These are phyloP conservation scores for Orbicella faveolata DNA, from an alignment of 64 coral and sea anemone genomes.

Conservation along the genomic window DNA sequence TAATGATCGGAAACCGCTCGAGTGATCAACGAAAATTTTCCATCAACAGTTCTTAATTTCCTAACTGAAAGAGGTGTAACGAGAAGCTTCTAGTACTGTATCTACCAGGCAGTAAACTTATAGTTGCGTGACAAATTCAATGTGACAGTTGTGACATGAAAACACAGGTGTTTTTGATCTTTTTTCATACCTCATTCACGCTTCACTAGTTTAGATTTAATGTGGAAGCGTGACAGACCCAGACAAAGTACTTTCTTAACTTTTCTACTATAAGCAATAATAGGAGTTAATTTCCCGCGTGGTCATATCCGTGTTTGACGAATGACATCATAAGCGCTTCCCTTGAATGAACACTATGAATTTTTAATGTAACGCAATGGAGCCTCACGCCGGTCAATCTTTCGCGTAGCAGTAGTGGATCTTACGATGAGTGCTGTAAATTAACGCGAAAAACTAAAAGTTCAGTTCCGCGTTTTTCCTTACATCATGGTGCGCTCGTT, in stretches of 20 bases:
- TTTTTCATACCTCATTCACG: too few relatives aligned
- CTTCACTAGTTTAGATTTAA: neutral
- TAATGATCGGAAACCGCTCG: too few relatives aligned
- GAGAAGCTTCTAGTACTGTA: too few relatives aligned
- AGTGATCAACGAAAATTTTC: too few relatives aligned
- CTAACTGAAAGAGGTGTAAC: too few relatives aligned
- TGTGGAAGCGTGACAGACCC: neutral
- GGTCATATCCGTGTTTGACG: conserved; percentile 28
- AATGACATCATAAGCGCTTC: conserved; percentile 38
- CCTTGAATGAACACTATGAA: conserved; percentile 35
- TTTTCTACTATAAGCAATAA: neutral
- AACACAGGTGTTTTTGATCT: too few relatives aligned
- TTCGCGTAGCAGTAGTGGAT: neutral
- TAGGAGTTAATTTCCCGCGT: neutral
- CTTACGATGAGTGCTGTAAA: neutral
- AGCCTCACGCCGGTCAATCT: neutral
- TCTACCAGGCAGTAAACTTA: too few relatives aligned
- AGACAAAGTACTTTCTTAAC: neutral
- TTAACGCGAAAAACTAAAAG: neutral
- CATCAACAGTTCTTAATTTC: too few relatives aligned
- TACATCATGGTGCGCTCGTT: neutral
- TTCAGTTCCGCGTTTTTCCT: neutral
- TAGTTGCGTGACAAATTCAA: too few relatives aligned
- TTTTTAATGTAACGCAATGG: conserved; percentile 28
- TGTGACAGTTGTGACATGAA: too few relatives aligned